These are phyloP conservation scores for Ifrita kowaldi DNA, from an alignment of 2,113 vertebrate species.

Conservation along the genomic window DNA sequence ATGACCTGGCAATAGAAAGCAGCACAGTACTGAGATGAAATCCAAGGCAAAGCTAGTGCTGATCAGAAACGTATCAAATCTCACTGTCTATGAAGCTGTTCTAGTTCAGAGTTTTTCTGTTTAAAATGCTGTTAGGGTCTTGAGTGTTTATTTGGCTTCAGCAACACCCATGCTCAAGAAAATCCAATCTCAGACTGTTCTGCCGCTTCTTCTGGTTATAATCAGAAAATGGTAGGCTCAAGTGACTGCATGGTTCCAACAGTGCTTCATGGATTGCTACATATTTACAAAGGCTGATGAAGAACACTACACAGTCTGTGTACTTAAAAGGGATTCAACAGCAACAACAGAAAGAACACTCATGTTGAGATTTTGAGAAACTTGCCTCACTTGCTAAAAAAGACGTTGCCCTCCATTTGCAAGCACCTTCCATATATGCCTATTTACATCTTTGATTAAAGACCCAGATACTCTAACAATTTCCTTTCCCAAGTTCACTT, in stretches of 20 bases:
- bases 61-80: background rate
- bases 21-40: fast-evolving
- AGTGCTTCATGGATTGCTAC: background rate
- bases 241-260: background rate
- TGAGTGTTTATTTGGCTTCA: background rate
- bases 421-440: background rate
- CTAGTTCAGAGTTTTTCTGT: background rate
- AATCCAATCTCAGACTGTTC: background rate
- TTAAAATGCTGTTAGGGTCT: background rate
- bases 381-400: background rate
- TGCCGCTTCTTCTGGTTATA: background rate
- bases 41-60: background rate
- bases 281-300: background rate
- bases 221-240: background rate
- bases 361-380: background rate
- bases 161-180: background rate
- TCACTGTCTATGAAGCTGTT: background rate
- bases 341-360: background rate
- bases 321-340: background rate
- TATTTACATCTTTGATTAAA: background rate
- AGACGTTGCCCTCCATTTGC: background rate
- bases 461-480: background rate
- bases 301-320: background rate
- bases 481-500: background rate
- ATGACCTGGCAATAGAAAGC: background rate